phyloP scores from a whole-genome alignment of 2,888 invertebrate genomes.

The Stenodema calcarata region DNA sequence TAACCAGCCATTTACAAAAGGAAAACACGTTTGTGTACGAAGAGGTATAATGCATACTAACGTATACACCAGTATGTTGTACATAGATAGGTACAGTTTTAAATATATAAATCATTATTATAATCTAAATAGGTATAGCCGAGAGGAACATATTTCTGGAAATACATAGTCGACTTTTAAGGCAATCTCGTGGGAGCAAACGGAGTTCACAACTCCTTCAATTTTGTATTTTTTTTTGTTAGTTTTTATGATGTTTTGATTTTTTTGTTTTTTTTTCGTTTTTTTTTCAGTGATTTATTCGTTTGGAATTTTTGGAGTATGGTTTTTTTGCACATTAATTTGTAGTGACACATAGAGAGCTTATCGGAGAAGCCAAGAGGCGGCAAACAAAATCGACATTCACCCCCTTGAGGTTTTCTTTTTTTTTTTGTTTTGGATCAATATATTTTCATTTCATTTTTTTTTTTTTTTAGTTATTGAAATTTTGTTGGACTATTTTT shows the following conservation, averaged over 20 bases:
- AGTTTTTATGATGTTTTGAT: neutral
- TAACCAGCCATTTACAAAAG: neutral
- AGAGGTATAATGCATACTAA: slow-evolving; percentile 36
- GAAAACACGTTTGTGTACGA: slow-evolving; percentile 10
- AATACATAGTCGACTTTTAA: slow-evolving; percentile 40
- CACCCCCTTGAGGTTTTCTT: neutral
- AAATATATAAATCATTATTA: slow-evolving; percentile 6
- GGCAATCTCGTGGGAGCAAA: slow-evolving; percentile 49
- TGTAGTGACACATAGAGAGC: neutral
- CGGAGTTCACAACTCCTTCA: slow-evolving; percentile 33
- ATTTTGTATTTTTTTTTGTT: slow-evolving; percentile 11
- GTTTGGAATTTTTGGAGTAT: neutral
- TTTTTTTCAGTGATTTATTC: neutral
- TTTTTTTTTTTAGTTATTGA: neutral
- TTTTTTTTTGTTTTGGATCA: neutral
- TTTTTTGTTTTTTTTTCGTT: neutral
- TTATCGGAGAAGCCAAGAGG: neutral
- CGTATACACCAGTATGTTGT: slow-evolving; percentile 20
- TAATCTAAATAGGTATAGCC: slow-evolving; percentile 44
- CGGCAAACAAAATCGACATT: slow-evolving; percentile 5
- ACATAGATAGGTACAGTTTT: slow-evolving; percentile 37
- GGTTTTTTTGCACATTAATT: neutral
- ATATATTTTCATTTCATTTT: neutral
- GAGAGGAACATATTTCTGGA: slow-evolving; percentile 48
- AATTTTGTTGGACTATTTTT: neutral